Percentiles rank a stretch among this genome's conserved stretches.
Evolutionary conservation across 23 tunicate genomes (phyloP).

Genomic region (Oikopleura dioica): DNA sequence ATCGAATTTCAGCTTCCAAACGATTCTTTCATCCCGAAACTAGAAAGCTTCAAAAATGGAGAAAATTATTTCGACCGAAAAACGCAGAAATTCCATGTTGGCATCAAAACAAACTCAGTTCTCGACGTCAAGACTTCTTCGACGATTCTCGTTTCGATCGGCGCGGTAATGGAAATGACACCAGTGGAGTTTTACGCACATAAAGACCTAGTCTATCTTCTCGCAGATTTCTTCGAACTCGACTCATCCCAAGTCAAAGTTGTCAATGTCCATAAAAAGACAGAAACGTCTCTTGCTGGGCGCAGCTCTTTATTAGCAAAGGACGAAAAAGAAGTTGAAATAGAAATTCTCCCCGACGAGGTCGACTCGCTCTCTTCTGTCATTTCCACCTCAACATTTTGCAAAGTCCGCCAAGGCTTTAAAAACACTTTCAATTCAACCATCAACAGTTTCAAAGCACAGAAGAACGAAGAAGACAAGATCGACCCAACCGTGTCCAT

Average conservation of each 20-base stretch:
- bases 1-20: background rate
- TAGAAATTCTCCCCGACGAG: background rate
- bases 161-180: constrained; percentile 1
- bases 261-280: background rate
- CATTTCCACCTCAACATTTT: background rate
- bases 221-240: background rate
- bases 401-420: background rate
- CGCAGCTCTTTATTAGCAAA: too few relatives aligned
- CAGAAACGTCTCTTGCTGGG: too few relatives aligned
- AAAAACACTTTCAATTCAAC: background rate
- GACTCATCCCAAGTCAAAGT: constrained; percentile 2
- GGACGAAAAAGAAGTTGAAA: background rate
- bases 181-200: background rate
- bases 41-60: background rate
- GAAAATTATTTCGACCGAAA: constrained; percentile 10
- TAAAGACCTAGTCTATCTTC: background rate
- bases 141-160: background rate
- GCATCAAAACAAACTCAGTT: background rate
- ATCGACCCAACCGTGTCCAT: too few relatives aligned
- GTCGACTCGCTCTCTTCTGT: background rate
- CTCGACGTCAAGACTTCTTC: constrained; percentile 9
- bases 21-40: background rate
- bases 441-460: background rate
- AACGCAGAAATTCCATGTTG: background rate
- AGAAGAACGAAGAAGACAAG: too few relatives aligned